A percentile compares a stretch with the other conserved stretches of the same genome.
These are phyloP conservation scores for Heteromurus nitidus DNA, from an alignment of 2,888 invertebrate genomes.

Conservation along the genomic window DNA sequence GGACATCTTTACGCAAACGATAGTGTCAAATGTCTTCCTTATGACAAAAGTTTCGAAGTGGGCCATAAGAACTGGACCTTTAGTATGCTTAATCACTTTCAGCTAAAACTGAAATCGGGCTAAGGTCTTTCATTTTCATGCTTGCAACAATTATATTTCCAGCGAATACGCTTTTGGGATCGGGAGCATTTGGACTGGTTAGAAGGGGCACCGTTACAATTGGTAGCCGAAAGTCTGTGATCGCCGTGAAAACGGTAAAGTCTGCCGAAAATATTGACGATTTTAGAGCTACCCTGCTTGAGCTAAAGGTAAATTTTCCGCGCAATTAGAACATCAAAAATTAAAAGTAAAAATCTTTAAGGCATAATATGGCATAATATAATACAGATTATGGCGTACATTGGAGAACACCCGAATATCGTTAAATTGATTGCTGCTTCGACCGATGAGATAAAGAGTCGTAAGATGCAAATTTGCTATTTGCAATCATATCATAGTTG, in stretches of 20 bases:
- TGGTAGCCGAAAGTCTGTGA: conserved; percentile 46
- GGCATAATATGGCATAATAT: no score
- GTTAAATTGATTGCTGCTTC: conserved; percentile 51
- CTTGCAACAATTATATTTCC: conserved; percentile 4
- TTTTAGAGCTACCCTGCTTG: conserved; percentile 48
- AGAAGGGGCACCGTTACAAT: conserved; percentile 46
- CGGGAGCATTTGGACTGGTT: conserved; percentile 59
- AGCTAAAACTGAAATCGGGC: neutral
- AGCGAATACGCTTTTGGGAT: conserved; percentile 56
- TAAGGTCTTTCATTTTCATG: neutral
- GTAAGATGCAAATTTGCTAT: conserved; percentile 21
- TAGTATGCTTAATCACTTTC: conserved; percentile 14
- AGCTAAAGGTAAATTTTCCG: no score
- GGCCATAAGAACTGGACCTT: conserved; percentile 46
- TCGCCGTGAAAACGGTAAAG: conserved; percentile 58
- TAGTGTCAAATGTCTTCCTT: conserved; percentile 30
- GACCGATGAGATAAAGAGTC: conserved; percentile 53
- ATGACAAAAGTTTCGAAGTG: conserved; percentile 51
- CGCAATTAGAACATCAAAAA: no score
- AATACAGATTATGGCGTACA: conserved; percentile 40
- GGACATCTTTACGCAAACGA: conserved; percentile 29
- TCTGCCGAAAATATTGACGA: conserved; percentile 53
- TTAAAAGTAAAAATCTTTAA: no score
- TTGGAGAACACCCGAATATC: conserved; percentile 36
- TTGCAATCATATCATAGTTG: neutral